Conservation (phyloP, 2,888 invertebrate species). For the Actias luna region DNA sequence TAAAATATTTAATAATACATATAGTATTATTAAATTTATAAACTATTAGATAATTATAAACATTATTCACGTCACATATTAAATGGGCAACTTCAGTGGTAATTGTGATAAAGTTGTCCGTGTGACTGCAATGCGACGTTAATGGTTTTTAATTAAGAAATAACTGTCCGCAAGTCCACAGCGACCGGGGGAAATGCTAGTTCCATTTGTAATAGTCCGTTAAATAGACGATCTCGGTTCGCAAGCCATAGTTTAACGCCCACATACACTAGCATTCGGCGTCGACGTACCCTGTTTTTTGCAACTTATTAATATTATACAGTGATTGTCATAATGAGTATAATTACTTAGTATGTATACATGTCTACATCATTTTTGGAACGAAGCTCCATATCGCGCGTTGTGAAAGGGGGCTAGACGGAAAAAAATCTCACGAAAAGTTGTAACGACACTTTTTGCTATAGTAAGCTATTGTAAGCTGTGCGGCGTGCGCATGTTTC, state of each 20-base stretch:
- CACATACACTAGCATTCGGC: neutral
- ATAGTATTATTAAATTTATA: neutral
- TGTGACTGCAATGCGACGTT: constrained; percentile 25
- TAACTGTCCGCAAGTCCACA: constrained; percentile 31
- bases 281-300: neutral
- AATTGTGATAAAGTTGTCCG: constrained; percentile 32
- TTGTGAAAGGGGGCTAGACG: too few relatives aligned
- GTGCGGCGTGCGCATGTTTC: too few relatives aligned
- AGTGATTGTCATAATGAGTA: too few relatives aligned
- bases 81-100: constrained; percentile 19
- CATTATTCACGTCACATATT: neutral
- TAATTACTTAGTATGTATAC: too few relatives aligned
- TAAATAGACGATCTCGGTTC: constrained; percentile 20
- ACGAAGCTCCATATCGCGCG: too few relatives aligned
- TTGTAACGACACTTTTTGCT: too few relatives aligned
- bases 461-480: too few relatives aligned
- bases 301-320: neutral
- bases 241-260: constrained; percentile 7
- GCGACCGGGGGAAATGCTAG: constrained; percentile 28
- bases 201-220: constrained; percentile 30
- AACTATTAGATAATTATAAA: neutral
- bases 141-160: constrained; percentile 55
- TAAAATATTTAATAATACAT: too few relatives aligned
- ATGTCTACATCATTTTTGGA: too few relatives aligned
- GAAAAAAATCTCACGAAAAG: too few relatives aligned